phyloP scores from a whole-genome alignment of 2,888 invertebrate species.

The Strigamia crassipes region DNA sequence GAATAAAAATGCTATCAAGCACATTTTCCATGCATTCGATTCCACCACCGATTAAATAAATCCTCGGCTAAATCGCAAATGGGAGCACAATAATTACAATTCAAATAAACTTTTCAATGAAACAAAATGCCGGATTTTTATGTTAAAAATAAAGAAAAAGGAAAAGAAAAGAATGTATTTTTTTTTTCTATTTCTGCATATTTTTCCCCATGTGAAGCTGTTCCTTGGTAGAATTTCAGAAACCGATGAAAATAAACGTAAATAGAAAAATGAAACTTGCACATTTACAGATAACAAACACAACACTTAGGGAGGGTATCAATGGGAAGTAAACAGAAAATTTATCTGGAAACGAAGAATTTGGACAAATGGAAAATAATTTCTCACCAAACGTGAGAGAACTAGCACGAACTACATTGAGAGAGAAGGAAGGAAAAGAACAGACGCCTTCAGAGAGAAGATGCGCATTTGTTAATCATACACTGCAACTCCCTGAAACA shows the following conservation, averaged over 20 bases:
- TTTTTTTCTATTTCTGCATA: background rate
- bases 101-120: background rate
- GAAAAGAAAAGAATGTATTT: background rate
- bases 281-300: conserved; percentile 33
- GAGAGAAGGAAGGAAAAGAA: conserved; percentile 40
- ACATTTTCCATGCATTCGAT: background rate
- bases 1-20: conserved; percentile 3
- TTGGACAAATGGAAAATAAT: conserved; percentile 42
- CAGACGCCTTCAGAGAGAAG: background rate
- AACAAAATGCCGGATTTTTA: background rate
- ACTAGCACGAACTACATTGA: conserved; percentile 35
- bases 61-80: conserved; percentile 25
- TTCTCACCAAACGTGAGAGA: conserved; percentile 3
- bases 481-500: conserved; percentile 34
- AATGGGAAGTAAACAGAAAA: conserved; percentile 3
- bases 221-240: conserved; percentile 15
- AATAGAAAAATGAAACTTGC: conserved; percentile 20
- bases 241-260: conserved; percentile 19
- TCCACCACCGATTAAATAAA: conserved; percentile 35
- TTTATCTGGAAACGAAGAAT: conserved; percentile 20
- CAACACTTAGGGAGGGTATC: conserved; percentile 19
- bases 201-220: conserved; percentile 7
- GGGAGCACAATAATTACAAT: conserved; percentile 33
- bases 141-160: too few species aligned
- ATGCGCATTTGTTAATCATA: conserved; percentile 3